phyloP scores from a whole-genome alignment of 1,140 invertebrate genomes.

The Lysiphlebus fabarum region DNA sequence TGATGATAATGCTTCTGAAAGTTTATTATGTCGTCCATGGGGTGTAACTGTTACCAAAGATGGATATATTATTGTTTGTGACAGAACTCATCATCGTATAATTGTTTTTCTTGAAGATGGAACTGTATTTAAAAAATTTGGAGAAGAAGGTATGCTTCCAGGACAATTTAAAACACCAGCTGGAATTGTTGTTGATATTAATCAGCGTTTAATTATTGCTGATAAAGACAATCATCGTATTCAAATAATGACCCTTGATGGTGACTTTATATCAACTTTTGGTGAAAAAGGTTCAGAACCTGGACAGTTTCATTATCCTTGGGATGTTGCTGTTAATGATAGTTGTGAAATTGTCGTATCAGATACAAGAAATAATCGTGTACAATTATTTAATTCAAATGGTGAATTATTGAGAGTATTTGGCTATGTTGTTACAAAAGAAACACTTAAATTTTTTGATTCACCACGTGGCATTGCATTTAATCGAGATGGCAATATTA shows the following conservation, averaged over 20 bases:
- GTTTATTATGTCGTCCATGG: slow-evolving; percentile 86
- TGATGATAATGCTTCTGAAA: slow-evolving; percentile 68
- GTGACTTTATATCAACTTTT: slow-evolving; percentile 79
- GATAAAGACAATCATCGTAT: slow-evolving; percentile 96
- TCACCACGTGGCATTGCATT: slow-evolving; percentile 89
- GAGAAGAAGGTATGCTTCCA: slow-evolving; percentile 71
- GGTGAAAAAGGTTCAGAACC: slow-evolving; percentile 80
- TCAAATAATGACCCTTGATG: slow-evolving; percentile 75
- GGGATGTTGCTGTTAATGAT: slow-evolving; percentile 87
- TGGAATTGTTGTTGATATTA: slow-evolving; percentile 75
- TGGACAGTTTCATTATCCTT: slow-evolving; percentile 93
- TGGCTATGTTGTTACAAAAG: slow-evolving; percentile 71
- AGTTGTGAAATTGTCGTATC: slow-evolving; percentile 83
- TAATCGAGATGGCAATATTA: slow-evolving; percentile 73
- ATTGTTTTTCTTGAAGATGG: slow-evolving; percentile 81
- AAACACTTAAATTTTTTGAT: slow-evolving; percentile 78
- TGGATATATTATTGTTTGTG: slow-evolving; percentile 82
- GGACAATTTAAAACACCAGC: slow-evolving; percentile 89
- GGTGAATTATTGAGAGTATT: slow-evolving; percentile 83
- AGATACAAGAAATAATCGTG: slow-evolving; percentile 89
- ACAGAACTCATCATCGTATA: slow-evolving; percentile 87
- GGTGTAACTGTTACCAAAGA: slow-evolving; percentile 80
- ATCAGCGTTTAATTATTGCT: slow-evolving; percentile 81
- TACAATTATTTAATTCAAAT: slow-evolving; percentile 79
- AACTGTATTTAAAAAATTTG: slow-evolving; percentile 75